Conservation (phyloP, 2,888 invertebrate genomes). For the Drosophila meridiana region DNA sequence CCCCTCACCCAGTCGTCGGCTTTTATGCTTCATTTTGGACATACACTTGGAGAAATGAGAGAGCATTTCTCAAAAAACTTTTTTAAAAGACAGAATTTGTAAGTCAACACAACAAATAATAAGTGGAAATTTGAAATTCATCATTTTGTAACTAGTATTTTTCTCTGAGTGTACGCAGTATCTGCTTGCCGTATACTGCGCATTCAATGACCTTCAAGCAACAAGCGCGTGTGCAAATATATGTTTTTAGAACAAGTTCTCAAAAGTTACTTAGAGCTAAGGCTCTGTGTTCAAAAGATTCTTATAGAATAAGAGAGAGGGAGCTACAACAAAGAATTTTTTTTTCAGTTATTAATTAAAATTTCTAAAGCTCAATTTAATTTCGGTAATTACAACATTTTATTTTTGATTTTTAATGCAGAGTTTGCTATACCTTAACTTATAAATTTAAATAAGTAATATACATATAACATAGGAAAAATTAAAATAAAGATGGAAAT, state of each 20-base stretch:
- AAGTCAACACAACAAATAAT: not conserved
- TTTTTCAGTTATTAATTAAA: not conserved
- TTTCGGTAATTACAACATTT: not conserved
- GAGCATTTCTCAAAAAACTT: not conserved
- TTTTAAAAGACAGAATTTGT: not conserved
- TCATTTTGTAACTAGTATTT: not conserved
- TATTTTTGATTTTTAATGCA: no score
- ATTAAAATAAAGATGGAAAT: no score
- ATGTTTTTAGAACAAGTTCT: not conserved
- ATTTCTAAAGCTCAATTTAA: not conserved
- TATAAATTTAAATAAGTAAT: not conserved
- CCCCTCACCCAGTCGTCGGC: not conserved
- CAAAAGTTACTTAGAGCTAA: not conserved
- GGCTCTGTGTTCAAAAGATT: not conserved
- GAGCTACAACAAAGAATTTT: not conserved
- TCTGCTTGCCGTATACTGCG: constrained; percentile 24
- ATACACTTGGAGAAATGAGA: constrained; percentile 1
- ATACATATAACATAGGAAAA: no score
- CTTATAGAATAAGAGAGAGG: not conserved
- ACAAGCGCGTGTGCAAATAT: constrained; percentile 1
- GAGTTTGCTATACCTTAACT: not conserved
- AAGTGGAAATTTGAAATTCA: not conserved
- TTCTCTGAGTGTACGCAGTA: constrained; percentile 9
- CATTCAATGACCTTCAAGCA: constrained; percentile 25
- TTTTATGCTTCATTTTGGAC: constrained; percentile 4